These are phyloP conservation scores for Rhynchotus rufescens DNA, from an alignment of 2,797 vertebrate species.

Conservation along the genomic window DNA sequence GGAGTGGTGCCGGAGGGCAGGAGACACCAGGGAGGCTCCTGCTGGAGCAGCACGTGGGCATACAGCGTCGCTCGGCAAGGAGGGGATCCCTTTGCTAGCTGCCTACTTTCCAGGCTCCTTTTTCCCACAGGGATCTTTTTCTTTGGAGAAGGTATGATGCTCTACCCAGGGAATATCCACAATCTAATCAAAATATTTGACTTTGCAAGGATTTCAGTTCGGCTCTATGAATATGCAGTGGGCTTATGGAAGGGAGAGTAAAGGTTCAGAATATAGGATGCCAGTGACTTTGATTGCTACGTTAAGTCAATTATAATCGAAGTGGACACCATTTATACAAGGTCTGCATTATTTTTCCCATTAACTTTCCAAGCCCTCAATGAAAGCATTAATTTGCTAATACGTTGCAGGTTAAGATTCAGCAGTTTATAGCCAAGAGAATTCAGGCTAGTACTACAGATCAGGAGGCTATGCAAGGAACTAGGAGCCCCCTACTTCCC, in stretches of 20 bases:
- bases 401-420: not conserved
- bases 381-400: not conserved
- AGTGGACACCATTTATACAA: not conserved
- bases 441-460: not conserved
- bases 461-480: not conserved
- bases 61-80: not conserved
- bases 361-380: not conserved
- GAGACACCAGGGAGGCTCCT: not conserved
- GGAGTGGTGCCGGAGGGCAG: not conserved
- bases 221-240: not conserved
- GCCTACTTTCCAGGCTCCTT: not conserved
- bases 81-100: not conserved
- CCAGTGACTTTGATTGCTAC: not conserved
- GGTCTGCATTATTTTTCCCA: not conserved
- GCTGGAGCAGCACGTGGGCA: not conserved
- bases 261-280: not conserved
- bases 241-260: not conserved
- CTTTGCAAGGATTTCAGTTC: not conserved
- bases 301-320: not conserved
- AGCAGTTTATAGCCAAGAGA: not conserved
- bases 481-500: accelerated
- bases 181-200: not conserved
- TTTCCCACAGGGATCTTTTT: not conserved
- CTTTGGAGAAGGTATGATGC: not conserved
- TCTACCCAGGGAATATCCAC: not conserved